Base-by-base conservation (phyloP, 2,797 vertebrate species). In the Anguilla obscura region DNA sequence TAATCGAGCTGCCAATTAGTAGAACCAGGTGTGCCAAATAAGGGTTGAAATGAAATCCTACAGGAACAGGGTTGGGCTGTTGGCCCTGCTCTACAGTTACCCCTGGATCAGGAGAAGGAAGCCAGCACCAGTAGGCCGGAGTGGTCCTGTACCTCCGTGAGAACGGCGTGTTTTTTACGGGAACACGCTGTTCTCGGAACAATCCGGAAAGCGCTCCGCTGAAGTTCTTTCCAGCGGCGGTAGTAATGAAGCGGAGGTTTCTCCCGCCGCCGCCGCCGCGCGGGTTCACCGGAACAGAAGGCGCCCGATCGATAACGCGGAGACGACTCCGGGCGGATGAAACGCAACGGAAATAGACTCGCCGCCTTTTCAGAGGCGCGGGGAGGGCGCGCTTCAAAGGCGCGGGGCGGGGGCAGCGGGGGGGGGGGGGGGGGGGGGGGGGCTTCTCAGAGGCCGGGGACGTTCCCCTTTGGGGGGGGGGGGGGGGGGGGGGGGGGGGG, bases 281-380 rank as follows among this genome's bases (percentile, higher is more conserved):
- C 94, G 93, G 92, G 94, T 96, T 94, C 93, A 88, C 95, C 92
- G 94, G 95, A 94, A 95, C 93, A 96, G 95, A 33, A 96, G 94
- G 95, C 91, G 50, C 90, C 91, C 86, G 91, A 96, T 96, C 95
- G 93, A 96, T 96, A 96, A 2, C 91, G 89, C 92, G 90, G 95
- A 93, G 92, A 94, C 92, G 92, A 95, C 94, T 94, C 88, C 91
- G 94, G 94, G 94, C 93, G 93, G 93, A 94, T 95, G 93, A 84
- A 94, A 95, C 93, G 92, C 94, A 94, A 94, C 95, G 96, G 95
- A 96, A 96, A 96, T 96, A 96, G 95, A 94, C 93, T 94, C 86
- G 93, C 91, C 88, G 93, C 93, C 94, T 95, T 95, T 95, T 95
- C 93, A 85, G 93, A 95, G 94, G 94, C 92, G 94, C 94, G 93